These are phyloP conservation scores for Bathybates hornii DNA, from an alignment of 2,113 vertebrate species.

Conservation along the genomic window DNA sequence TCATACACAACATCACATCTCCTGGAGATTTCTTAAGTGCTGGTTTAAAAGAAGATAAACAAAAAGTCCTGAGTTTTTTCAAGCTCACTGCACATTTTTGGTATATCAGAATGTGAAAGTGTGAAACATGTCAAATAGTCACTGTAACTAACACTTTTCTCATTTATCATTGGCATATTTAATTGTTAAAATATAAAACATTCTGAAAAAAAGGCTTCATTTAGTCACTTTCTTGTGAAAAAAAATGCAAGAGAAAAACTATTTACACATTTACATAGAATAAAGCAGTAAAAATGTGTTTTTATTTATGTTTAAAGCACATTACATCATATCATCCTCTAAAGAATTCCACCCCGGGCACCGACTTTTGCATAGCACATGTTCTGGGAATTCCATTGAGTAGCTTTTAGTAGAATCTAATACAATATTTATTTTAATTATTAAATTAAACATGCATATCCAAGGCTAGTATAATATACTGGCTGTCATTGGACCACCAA, in stretches of 20 bases:
- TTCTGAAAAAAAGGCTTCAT: constrained; percentile 64
- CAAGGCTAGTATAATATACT: not conserved
- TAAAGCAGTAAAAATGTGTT: constrained; percentile 76
- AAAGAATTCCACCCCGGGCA: not conserved
- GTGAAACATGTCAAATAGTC: not conserved
- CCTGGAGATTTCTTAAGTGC: constrained; percentile 36
- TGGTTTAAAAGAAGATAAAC: constrained; percentile 69
- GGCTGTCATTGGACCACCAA: not conserved
- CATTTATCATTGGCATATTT: constrained; percentile 55
- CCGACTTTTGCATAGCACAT: not conserved
- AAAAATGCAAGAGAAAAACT: constrained; percentile 76
- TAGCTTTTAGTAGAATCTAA: not conserved
- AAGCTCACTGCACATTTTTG: constrained; percentile 26
- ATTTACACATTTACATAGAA: constrained; percentile 89
- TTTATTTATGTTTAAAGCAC: constrained; percentile 23
- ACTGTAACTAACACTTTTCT: constrained; percentile 33
- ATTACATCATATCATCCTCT: not conserved
- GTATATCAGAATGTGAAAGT: not conserved
- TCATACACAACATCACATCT: constrained; percentile 59
- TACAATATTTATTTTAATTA: not conserved
- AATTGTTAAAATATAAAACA: constrained; percentile 63
- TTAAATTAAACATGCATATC: not conserved
- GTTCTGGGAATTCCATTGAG: not conserved
- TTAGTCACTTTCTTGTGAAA: constrained; percentile 65
- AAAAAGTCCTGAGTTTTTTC: constrained; percentile 86